Evolutionary conservation across 1,140 invertebrate genomes (phyloP).

Genomic region (Drosophila repleta): DNA sequence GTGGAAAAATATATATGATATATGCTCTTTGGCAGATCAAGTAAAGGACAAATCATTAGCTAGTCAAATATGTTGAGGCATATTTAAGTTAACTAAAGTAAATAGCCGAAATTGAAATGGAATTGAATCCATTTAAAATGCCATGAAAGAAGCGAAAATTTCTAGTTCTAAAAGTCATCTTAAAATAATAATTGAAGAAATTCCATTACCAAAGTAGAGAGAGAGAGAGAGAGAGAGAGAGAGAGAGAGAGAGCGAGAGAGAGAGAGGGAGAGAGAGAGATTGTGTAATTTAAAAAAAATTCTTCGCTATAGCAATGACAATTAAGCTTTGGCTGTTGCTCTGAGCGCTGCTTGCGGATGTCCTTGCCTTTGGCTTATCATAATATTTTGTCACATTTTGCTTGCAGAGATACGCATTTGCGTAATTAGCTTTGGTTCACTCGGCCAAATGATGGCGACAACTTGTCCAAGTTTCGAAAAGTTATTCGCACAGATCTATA

Average conservation of each 20-base stretch:
- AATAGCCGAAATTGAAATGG: no score
- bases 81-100: background rate
- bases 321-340: conserved; percentile 11
- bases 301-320: background rate
- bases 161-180: background rate
- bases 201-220: no score
- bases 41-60: no score
- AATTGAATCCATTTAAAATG: background rate
- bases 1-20: no score
- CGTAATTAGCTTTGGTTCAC: conserved; percentile 56
- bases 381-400: conserved; percentile 12
- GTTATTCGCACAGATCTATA: conserved; percentile 34
- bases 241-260: no score
- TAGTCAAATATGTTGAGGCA: no score
- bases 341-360: conserved; percentile 6
- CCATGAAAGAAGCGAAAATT: background rate
- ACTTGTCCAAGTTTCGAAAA: conserved; percentile 48
- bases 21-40: no score
- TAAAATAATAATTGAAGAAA: background rate
- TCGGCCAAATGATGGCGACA: conserved; percentile 51
- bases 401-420: conserved; percentile 31
- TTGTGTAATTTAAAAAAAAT: no score
- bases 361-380: conserved; percentile 19
- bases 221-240: no score
- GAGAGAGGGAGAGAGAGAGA: no score